Evolutionary conservation across 2,888 invertebrate genomes (phyloP), one percentile per base, ranked within the genome.

Genomic region (Balanococcus diminutus): DNA sequence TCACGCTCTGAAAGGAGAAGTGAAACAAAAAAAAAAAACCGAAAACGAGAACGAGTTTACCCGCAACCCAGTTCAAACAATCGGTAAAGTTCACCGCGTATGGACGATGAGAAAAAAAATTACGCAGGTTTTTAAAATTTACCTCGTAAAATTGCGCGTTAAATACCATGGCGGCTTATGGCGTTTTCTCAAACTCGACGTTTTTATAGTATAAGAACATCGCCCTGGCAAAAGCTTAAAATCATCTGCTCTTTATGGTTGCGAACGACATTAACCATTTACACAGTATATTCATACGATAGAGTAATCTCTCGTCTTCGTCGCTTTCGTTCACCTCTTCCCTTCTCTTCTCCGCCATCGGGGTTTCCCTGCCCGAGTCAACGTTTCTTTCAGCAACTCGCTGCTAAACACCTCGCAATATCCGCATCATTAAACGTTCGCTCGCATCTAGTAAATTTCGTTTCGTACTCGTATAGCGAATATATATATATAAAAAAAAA

Each of bases 321-420:
- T 1, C n/a, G 46, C n/a, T 46, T 4, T 36, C 36, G 36, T 36
- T n/a, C n/a, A n/a, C n/a, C n/a, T n/a, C 46, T n/a, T 0, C 46
- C 6, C n/a, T 46, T 46, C 6, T 2, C n/a, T 1, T n/a, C 46
- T n/a, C 61, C 61, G 11, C 39, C 39, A 61, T 14, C 25, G 11
- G 25, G 19, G 46, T 46, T 14, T 16, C 46, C n/a, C 46, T 46
- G 46, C 46, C 46, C n/a, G 46, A n/a, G 46, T 46, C n/a, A 46
- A 46, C 16, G n/a, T 25, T 61, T 4, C 61, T 61, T 61, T 61
- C 61, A 25, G 61, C 61, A 3, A 61, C 61, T 61, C 61, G 61
- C 25, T 61, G 61, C 61, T 61, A 61, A 61, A 61, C 61, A 61
- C 61, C 61, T 61, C 61, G 25, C 61, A 61, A 61, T 61, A 61